Percentiles rank a stretch among this genome's conserved stretches.
Evolutionary conservation across 2,113 vertebrate species (phyloP).

Genomic region (Lepisosteus osseus): DNA sequence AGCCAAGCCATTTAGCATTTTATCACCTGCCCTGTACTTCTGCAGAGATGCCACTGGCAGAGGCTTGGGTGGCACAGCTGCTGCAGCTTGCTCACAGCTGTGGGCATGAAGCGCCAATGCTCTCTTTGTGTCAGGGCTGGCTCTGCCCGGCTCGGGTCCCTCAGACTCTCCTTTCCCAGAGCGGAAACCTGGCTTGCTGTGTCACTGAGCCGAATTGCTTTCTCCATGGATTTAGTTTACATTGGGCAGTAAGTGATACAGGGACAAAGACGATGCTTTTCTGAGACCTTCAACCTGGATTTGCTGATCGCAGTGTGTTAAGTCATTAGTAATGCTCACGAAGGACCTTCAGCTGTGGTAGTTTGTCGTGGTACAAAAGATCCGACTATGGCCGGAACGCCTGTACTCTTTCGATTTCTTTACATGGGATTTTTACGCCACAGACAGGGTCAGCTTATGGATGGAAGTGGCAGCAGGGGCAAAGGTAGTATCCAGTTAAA

Average conservation of each 20-base stretch:
- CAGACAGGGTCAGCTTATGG: conserved; percentile 39
- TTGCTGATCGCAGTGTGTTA: background rate
- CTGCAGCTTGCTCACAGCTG: conserved; percentile 15
- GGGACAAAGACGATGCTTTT: background rate
- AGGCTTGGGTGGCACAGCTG: conserved; percentile 13
- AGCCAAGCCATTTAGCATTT: too few relatives aligned
- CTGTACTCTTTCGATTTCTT: conserved; percentile 40
- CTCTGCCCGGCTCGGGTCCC: background rate
- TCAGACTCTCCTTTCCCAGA: background rate
- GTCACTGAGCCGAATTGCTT: background rate
- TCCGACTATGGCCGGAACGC: conserved; percentile 41
- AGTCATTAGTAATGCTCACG: background rate
- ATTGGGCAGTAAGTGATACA: background rate
- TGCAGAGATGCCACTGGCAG: too few relatives aligned
- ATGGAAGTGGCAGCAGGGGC: too few relatives aligned
- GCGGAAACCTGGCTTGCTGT: background rate
- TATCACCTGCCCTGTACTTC: too few relatives aligned
- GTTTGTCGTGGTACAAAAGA: background rate
- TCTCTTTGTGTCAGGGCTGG: background rate
- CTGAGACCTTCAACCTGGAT: background rate
- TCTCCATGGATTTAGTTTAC: too few relatives aligned
- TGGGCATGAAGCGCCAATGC: background rate
- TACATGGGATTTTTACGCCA: conserved; percentile 46
- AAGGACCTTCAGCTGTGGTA: background rate
- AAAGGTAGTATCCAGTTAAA: conserved; percentile 31